phyloP scores from a whole-genome alignment of 2,113 vertebrate species.

The Cottus gobio region DNA sequence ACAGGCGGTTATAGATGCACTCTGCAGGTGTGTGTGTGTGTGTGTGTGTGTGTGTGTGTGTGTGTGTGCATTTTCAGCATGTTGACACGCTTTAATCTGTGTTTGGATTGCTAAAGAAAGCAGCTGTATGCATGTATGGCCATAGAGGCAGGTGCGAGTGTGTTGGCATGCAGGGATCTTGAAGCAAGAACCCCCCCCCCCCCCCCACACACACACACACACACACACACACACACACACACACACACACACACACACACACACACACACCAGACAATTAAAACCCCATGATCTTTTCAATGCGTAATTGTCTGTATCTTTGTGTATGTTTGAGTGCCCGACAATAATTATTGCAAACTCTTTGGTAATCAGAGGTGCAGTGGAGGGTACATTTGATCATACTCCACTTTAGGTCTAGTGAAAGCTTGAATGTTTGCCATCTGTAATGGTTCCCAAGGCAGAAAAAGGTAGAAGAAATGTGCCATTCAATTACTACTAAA shows the following conservation, averaged over 20 bases:
- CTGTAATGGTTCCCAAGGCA: not conserved
- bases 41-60: not conserved
- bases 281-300: conserved; percentile 43
- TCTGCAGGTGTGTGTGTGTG: conserved; percentile 11
- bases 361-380: not conserved
- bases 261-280: conserved; percentile 47
- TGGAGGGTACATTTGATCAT: not conserved
- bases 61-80: conserved; percentile 18
- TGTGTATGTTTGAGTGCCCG: not conserved
- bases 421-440: not conserved
- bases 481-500: not conserved
- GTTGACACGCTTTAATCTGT: conserved; percentile 21
- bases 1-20: not conserved
- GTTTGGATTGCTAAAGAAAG: conserved; percentile 39
- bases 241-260: conserved; percentile 2
- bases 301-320: conserved; percentile 39
- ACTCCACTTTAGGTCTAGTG: not conserved
- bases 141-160: conserved; percentile 36
- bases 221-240: conserved; percentile 13
- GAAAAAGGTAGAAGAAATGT: no score
- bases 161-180: conserved; percentile 13
- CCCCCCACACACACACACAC: conserved; percentile 18
- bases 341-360: not conserved
- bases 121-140: conserved; percentile 28
- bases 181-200: conserved; percentile 3